These are phyloP conservation scores for Pseudotriccus pelzelni DNA, from an alignment of 2,797 vertebrate species.

Conservation along the genomic window DNA sequence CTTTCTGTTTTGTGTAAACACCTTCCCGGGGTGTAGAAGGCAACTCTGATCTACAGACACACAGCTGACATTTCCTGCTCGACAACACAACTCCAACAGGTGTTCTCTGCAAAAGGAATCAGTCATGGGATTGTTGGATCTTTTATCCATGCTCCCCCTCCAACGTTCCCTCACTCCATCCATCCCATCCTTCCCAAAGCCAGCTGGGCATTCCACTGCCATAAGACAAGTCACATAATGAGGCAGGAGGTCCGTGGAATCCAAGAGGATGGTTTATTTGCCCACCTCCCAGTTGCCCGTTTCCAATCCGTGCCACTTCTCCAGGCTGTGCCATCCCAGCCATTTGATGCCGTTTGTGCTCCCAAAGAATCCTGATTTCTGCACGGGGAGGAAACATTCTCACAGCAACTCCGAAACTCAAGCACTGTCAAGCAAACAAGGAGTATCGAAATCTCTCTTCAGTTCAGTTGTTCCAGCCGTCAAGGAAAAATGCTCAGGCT, in stretches of 20 bases:
- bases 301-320: background rate
- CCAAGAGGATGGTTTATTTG: background rate
- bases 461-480: background rate
- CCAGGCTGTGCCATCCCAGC: background rate
- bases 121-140: background rate
- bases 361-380: background rate
- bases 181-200: background rate
- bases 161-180: background rate
- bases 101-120: background rate
- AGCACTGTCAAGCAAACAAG: no score
- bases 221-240: background rate
- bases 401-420: background rate
- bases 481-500: background rate
- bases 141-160: fast-evolving
- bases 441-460: background rate
- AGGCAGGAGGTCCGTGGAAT: background rate
- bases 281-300: background rate
- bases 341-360: background rate
- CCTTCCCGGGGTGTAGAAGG: background rate
- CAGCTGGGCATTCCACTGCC: background rate
- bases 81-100: background rate
- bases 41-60: background rate
- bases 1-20: background rate
- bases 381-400: background rate
- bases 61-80: conserved; percentile 45